Conservation (phyloP, 2,797 vertebrate genomes). For the Smutsia temminckii region DNA sequence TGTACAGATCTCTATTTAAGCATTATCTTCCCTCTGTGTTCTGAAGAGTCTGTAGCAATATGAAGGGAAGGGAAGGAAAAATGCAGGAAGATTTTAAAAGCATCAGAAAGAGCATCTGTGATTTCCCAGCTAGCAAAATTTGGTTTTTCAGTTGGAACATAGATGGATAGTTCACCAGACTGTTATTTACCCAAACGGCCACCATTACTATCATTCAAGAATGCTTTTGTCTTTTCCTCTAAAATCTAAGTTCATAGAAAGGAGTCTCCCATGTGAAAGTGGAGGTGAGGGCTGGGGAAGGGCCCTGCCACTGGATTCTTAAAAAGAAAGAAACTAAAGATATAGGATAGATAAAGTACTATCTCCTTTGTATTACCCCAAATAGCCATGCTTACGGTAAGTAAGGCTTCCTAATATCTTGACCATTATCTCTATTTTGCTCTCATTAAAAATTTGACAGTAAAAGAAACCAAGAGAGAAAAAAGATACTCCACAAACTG, state of each 20-base stretch:
- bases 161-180: neutral
- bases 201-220: neutral
- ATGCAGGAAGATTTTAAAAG: neutral
- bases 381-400: neutral
- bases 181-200: neutral
- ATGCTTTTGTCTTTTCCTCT: neutral
- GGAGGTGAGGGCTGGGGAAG: neutral
- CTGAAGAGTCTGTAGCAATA: neutral
- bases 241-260: neutral
- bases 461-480: neutral
- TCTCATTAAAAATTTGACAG: slow-evolving; percentile 24
- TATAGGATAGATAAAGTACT: neutral
- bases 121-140: neutral
- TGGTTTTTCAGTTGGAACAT: neutral
- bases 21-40: neutral
- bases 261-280: neutral
- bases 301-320: neutral
- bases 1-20: neutral
- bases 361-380: neutral
- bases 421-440: neutral
- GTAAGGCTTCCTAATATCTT: neutral
- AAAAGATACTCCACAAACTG: neutral
- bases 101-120: neutral
- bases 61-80: neutral
- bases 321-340: slow-evolving; percentile 26